Conservation (phyloP, 2,797 vertebrate species). For the Eulemur rubriventer region DNA sequence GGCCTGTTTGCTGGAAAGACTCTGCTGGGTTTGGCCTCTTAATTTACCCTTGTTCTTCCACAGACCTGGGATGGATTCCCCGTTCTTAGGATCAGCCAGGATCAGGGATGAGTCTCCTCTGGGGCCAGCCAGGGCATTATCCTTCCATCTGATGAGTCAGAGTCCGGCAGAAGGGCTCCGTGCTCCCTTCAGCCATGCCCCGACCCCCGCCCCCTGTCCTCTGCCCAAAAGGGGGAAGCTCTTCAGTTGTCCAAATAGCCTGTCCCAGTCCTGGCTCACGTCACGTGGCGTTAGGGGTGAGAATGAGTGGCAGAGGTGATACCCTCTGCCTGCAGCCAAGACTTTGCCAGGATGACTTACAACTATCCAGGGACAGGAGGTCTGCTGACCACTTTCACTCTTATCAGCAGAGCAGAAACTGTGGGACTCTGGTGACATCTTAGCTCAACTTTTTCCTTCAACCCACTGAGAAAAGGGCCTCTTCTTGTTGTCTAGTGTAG, state of each 20-base stretch:
- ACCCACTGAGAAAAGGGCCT: not conserved
- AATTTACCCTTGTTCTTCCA: too few species aligned
- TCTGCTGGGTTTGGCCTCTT: not conserved
- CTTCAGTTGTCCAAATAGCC: not conserved
- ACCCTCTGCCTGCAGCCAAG: not conserved
- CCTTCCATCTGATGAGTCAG: not conserved
- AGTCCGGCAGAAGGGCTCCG: not conserved
- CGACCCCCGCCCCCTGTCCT: not conserved
- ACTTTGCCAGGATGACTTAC: not conserved
- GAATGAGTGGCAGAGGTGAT: rapidly evolving
- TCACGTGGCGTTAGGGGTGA: not conserved
- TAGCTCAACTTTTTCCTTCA: not conserved
- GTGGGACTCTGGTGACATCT: rapidly evolving
- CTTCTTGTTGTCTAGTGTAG: not conserved
- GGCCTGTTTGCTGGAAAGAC: not conserved
- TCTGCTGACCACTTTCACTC: too few species aligned
- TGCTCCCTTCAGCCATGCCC: too few species aligned
- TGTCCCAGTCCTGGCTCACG: not conserved
- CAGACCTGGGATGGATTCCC: not conserved
- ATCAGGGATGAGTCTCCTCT: not conserved
- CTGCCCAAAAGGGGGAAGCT: not conserved
- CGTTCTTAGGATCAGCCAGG: not conserved
- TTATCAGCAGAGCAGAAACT: not conserved
- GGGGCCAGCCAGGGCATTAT: not conserved
- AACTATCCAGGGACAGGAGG: not conserved